A percentile compares a stretch with the other conserved stretches of the same genome.
Evolutionary conservation across 2,797 vertebrate species (phyloP).

Genomic region (Halcyon smyrnensis): DNA sequence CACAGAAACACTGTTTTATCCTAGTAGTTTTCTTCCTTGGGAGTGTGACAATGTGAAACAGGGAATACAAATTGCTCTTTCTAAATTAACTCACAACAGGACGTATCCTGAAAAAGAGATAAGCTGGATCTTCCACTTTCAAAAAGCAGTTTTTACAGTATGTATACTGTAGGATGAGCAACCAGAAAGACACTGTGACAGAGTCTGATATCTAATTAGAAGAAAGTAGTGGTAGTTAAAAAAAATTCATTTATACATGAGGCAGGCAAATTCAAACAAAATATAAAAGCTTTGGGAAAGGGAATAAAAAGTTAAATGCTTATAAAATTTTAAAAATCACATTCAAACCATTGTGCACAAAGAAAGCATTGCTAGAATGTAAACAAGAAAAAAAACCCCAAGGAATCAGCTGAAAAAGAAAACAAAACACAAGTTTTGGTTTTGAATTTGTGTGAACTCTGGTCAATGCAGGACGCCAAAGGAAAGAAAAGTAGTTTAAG

Average conservation of each 20-base stretch:
- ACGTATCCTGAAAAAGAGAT: background rate
- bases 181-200: background rate
- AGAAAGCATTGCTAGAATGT: background rate
- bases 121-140: background rate
- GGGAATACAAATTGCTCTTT: background rate
- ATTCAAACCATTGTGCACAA: background rate
- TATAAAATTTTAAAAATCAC: background rate
- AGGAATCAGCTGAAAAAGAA: background rate
- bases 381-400: background rate
- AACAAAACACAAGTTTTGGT: background rate
- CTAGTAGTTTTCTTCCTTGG: background rate
- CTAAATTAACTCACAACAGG: background rate
- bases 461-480: background rate
- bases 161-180: background rate
- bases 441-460: background rate
- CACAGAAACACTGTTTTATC: background rate
- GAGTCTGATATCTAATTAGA: background rate
- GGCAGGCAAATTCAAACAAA: background rate
- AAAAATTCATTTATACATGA: background rate
- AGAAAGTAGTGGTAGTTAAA: background rate
- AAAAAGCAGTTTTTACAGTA: background rate
- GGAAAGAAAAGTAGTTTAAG: background rate
- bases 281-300: background rate
- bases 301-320: background rate
- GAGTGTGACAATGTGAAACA: background rate